Base-by-base conservation (phyloP, 2,113 vertebrate species). In the Microtus montanus region DNA sequence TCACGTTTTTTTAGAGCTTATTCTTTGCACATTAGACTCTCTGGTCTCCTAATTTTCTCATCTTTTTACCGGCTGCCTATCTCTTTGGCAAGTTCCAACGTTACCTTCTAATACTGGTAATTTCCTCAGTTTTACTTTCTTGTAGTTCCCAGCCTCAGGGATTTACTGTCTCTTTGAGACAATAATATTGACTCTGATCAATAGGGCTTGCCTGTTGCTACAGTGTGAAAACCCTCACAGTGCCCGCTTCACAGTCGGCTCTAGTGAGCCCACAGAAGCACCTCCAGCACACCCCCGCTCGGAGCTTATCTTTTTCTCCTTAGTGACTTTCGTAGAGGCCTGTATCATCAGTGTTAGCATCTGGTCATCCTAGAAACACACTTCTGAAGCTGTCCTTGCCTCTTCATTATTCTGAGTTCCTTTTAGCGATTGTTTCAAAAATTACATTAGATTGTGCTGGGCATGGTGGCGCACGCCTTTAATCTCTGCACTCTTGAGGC, bases 351-450 rank as follows among this genome's bases (percentile, higher is more conserved):
- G 7, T 93, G 9, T 44, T 44, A 30, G 4, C n/a, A 73, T 49
- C 13, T 87, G 68, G 64, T 90, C 88, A 93, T 90, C 52, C 77
- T 33, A 90, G 95, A 84, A 92, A 30, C 73, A 78, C 20, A 41
- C 87, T 82, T 47, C 35, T 89, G 71, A 90, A 74, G 11, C n/a
- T 77, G 90, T 41, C 35, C n/a, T 64, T 73, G 33, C 47, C 24
- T 75, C 28, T 75, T 7, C 33, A 71, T 14, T 82, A 28, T 79
- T 41, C 80, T 71, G 47, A 90, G 47, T 71, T 71, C 28, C 71
- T 26, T 41, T 74, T 44, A 26, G 38, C 24, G 3, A 38, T 38
- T 71, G 54, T 38, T n/a, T n/a, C 7, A 20, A 71, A 71, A 71
- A 38, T 71, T 71, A 71, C n/a, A 35, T 35, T 71, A 71, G 70